phyloP scores from a whole-genome alignment of 2,113 vertebrate species.

The Gallinago undulata region DNA sequence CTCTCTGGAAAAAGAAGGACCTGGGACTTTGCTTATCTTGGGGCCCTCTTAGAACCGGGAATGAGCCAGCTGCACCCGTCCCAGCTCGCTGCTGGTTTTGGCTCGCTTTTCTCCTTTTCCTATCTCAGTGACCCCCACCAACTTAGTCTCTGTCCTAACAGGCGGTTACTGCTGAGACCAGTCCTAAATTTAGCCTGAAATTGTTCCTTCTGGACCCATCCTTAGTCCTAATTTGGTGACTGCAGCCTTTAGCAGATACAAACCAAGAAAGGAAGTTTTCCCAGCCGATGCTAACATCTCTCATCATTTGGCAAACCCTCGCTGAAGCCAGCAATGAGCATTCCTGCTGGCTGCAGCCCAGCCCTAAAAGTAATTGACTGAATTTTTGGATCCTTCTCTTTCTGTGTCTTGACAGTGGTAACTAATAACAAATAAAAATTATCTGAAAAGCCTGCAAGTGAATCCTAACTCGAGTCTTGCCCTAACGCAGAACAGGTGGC shows the following conservation, averaged over 20 bases:
- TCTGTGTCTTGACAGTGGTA: conserved; percentile 45
- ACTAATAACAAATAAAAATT: conserved; percentile 26
- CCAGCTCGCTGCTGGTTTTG: not conserved
- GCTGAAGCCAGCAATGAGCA: not conserved
- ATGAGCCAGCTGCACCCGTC: not conserved
- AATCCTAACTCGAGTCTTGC: not conserved
- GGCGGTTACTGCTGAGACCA: not conserved
- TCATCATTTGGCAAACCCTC: not conserved
- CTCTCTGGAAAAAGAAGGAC: not conserved
- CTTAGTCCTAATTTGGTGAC: conserved; percentile 36
- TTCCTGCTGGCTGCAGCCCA: conserved; percentile 25
- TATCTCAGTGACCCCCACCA: not conserved
- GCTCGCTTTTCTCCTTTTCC: not conserved
- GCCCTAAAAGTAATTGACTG: not conserved
- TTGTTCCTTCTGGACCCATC: not conserved
- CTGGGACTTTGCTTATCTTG: not conserved
- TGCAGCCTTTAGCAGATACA: not conserved
- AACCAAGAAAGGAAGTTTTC: conserved; percentile 58
- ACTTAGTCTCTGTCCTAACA: not conserved
- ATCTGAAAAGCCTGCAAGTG: not conserved
- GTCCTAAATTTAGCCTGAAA: conserved; percentile 35
- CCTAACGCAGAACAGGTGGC: not conserved
- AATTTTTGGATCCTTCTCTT: conserved; percentile 5
- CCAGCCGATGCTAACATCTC: not conserved
- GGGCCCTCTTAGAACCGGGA: not conserved